A percentile compares a stretch with the other conserved stretches of the same genome.
Conservation (phyloP, 2,797 vertebrate species). For the Taeniopygia guttata region DNA sequence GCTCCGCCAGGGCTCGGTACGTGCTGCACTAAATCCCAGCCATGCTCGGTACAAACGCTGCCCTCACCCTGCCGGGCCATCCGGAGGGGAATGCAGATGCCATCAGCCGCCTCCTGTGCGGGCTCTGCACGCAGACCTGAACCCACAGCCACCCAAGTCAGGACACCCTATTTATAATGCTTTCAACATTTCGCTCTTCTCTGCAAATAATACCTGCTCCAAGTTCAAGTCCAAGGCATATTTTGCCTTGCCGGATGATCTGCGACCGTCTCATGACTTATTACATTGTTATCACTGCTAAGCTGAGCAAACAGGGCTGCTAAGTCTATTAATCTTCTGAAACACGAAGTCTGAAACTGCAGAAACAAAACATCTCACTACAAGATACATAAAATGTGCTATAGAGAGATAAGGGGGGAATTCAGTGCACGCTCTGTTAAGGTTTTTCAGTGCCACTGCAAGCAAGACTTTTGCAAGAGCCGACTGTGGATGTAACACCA, state of each 20-base stretch:
- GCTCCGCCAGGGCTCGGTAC: not conserved
- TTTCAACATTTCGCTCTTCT: slow-evolving; percentile 15
- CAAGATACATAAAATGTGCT: slow-evolving; percentile 44
- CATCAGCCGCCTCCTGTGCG: not conserved
- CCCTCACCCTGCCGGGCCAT: rapidly evolving
- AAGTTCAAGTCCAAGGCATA: not conserved
- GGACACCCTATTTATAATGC: not conserved
- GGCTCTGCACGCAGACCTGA: not conserved
- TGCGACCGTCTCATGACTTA: slow-evolving; percentile 22
- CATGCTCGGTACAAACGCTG: rapidly evolving
- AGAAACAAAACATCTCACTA: slow-evolving; percentile 52
- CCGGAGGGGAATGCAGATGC: rapidly evolving
- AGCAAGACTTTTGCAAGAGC: not conserved
- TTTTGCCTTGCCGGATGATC: slow-evolving; percentile 28
- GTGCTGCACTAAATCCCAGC: not conserved
- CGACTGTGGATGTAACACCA: not conserved
- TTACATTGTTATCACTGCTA: slow-evolving; percentile 18
- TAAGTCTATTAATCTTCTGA: slow-evolving; percentile 47
- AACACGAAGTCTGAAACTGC: slow-evolving; percentile 1
- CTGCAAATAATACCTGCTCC: not conserved
- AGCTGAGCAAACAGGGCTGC: slow-evolving; percentile 45
- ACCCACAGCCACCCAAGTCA: not conserved
- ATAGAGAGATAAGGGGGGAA: slow-evolving; percentile 17
- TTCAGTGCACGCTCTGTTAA: not conserved
- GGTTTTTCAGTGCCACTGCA: not conserved